Base-by-base conservation (phyloP, 2,113 vertebrate species). In the Talpa occidentalis region DNA sequence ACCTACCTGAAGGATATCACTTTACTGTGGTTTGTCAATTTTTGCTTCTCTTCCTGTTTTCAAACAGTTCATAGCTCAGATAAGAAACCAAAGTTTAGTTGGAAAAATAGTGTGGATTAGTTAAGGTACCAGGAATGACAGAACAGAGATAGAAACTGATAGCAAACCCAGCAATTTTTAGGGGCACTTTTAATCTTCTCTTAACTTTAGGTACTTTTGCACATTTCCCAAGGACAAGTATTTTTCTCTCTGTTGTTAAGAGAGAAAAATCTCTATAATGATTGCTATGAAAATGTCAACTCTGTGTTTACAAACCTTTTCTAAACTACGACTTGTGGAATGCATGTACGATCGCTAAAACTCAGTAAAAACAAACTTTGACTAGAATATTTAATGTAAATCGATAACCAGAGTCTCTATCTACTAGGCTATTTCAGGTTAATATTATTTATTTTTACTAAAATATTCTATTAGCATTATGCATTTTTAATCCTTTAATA, bases 21-120 rank as follows among this genome's bases (percentile, higher is more conserved):
- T 91, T 96, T 59, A 49, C 52, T 54, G 52, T 85, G 30, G 52
- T 80, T 82, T 95, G 59, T 86, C 94, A 92, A n/a, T 70, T 92
- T 95, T 42, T 79, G 59, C n/a, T 82, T 94, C 52, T 89, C 3
- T 91, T 85, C 17, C 35, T 72, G 15, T 72, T 86, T 95, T 32
- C 69, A 93, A 93, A 78, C 42, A 93, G 80, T 94, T 90, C 91
- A 73, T 73, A 28, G 52, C 74, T 88, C 54, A 91, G 95, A 94
- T 95, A 95, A 95, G 82, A 88, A 94, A 67, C 4, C 12, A 32
- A 97, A 94, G 69, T 81, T 94, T 74, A 82, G 35, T 2, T 88
- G 44, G 35, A 76, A 95, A 95, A 93, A 95, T 62, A 87, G 28
- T 32, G 49, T 66, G 66, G 44, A 88, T 92, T 90, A 88, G 80